Base-by-base conservation (phyloP, 2,797 vertebrate genomes). In the Vespertilio murinus region DNA sequence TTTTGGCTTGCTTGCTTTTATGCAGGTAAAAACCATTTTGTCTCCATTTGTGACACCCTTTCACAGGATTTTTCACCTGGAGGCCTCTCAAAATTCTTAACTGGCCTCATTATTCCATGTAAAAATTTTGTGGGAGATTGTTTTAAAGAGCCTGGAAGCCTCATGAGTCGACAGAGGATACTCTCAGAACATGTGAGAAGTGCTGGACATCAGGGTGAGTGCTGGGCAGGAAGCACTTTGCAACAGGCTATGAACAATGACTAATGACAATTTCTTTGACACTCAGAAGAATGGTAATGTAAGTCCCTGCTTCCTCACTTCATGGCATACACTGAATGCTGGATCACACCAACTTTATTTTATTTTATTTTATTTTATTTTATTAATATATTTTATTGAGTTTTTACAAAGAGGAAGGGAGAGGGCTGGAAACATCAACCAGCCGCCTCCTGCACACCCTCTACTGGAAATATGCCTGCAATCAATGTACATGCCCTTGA, bases 41-140 rank as follows among this genome's bases (percentile, higher is more conserved):
- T 56, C 22, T 94, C 40, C 35, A 54, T 52, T 64, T 67, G 16
- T 90, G 89, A 71, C 35, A 88, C 3, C 10, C 88, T 88, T 59
- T 78, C 79, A 73, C 8, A 47, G 59, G 23, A 23, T 12, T 80
- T 92, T 71, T 88, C 47, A 61, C 23, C 8, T 40, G 8, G 22
- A 77, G 7, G 3, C 6, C 71, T 52, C 45, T 59, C 6, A 40
- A 61, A 83, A 69, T 42, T 93, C 56, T 83, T 93, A 82, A 79
- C n/a, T 78, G 42, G 2, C 30, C 54, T 86, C 75, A 91, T 91
- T 86, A 91, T 89, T 95, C 88, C 18, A 85, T 61, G 73, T 89
- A 85, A 75, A 87, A 45, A 6, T 81, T 83, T 89, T 56, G 40
- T 61, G n/a, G 25, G 17, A 16, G 42, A 67, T 65, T 73, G 88